Conservation (phyloP, 2,797 vertebrate species). For the Rhinoraja longicauda region DNA sequence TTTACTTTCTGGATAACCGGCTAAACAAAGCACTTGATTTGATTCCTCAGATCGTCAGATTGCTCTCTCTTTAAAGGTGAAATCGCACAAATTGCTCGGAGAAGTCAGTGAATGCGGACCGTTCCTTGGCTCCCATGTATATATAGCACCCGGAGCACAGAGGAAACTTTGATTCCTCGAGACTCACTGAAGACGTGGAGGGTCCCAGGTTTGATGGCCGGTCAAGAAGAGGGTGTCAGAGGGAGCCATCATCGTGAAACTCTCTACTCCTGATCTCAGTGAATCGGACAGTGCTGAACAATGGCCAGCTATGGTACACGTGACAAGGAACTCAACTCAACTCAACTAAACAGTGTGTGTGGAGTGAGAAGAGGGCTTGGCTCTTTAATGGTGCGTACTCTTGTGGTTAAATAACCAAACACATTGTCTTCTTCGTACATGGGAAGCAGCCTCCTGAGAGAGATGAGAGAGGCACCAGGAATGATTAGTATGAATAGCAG, state of each 20-base stretch:
- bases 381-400: neutral
- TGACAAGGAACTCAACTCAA: too few species aligned
- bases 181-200: neutral
- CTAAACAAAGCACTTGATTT: neutral
- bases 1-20: neutral
- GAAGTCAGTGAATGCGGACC: neutral
- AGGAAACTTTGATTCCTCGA: neutral
- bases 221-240: neutral
- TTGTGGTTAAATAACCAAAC: too few species aligned
- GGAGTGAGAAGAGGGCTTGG: neutral
- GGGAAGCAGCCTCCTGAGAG: neutral
- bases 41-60: neutral
- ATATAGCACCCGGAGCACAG: neutral
- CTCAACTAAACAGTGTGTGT: neutral
- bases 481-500: neutral
- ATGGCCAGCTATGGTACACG: neutral
- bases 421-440: neutral
- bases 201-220: neutral
- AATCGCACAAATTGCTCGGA: neutral
- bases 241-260: neutral
- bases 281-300: too few species aligned
- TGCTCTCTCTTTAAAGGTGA: constrained; percentile 8
- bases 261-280: neutral
- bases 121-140: neutral
- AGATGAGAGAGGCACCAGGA: neutral